Conservation (phyloP, 2,797 vertebrate genomes). For the Anas bernieri region DNA sequence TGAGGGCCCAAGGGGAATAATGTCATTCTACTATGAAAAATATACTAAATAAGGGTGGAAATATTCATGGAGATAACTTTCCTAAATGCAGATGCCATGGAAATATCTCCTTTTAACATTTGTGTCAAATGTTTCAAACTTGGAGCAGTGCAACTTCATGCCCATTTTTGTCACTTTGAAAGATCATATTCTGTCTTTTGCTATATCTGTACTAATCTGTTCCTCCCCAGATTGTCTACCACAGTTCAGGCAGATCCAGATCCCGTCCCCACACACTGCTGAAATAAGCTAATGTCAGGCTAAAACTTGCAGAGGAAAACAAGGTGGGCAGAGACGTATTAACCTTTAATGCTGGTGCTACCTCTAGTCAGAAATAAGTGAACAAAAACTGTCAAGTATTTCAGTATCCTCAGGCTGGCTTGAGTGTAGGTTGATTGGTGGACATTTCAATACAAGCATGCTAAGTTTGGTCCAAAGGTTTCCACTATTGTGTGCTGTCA, state of each 20-base stretch:
- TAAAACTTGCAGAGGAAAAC: background rate
- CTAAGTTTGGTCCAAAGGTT: background rate
- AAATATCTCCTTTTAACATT: slow-evolving; percentile 70
- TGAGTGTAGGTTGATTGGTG: background rate
- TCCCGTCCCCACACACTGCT: background rate
- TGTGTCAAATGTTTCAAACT: slow-evolving; percentile 71
- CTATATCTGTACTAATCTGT: slow-evolving; percentile 9
- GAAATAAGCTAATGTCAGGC: background rate
- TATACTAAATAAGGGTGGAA: slow-evolving; percentile 66
- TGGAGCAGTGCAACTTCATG: slow-evolving; percentile 49
- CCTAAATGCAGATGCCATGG: slow-evolving; percentile 69
- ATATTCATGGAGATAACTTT: slow-evolving; percentile 60
- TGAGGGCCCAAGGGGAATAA: slow-evolving; percentile 50
- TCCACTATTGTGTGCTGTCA: background rate
- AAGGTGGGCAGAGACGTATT: background rate
- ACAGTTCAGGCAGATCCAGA: background rate
- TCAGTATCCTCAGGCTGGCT: background rate
- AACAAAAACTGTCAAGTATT: background rate
- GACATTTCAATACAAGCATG: background rate
- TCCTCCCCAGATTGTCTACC: background rate
- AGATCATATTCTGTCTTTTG: background rate
- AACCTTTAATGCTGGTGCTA: background rate
- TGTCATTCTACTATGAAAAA: slow-evolving; percentile 64
- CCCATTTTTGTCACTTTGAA: slow-evolving; percentile 50
- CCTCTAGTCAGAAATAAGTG: background rate